Conservation (phyloP, 1,140 invertebrate genomes). For the Scaptomyza montana region DNA sequence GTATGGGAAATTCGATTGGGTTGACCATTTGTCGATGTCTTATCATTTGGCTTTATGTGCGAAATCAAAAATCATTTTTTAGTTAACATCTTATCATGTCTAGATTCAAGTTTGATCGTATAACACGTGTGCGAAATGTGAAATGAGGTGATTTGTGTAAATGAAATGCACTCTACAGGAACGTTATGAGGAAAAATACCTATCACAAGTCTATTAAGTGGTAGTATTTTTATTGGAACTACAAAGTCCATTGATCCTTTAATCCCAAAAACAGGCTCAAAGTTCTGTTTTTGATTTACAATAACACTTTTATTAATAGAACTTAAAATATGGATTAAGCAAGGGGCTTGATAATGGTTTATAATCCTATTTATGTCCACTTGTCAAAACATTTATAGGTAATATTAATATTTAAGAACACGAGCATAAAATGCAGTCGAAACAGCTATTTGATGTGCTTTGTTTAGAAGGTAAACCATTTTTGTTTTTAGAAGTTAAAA, state of each 20-base stretch:
- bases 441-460: slow-evolving; percentile 9
- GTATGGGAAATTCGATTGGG: slow-evolving; percentile 11
- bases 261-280: neutral
- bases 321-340: slow-evolving; percentile 39
- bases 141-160: neutral
- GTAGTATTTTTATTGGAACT: no score
- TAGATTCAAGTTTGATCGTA: slow-evolving; percentile 8
- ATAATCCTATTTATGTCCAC: slow-evolving; percentile 34
- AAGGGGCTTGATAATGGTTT: slow-evolving; percentile 31
- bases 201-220: no score
- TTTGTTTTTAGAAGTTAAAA: no score
- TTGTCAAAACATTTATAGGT: slow-evolving; percentile 13
- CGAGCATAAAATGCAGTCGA: neutral
- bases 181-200: neutral
- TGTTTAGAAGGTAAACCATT: neutral
- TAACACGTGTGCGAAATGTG: slow-evolving; percentile 1
- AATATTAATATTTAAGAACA: neutral
- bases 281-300: slow-evolving; percentile 14
- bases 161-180: neutral
- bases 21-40: slow-evolving; percentile 21
- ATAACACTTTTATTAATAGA: slow-evolving; percentile 15
- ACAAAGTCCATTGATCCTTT: slow-evolving; percentile 12
- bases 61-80: slow-evolving; percentile 37
- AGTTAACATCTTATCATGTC: slow-evolving; percentile 38
- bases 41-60: slow-evolving; percentile 16